These are phyloP conservation scores for Archegozetes longisetosus DNA, from an alignment of 1,140 invertebrate genomes.

Conservation along the genomic window DNA sequence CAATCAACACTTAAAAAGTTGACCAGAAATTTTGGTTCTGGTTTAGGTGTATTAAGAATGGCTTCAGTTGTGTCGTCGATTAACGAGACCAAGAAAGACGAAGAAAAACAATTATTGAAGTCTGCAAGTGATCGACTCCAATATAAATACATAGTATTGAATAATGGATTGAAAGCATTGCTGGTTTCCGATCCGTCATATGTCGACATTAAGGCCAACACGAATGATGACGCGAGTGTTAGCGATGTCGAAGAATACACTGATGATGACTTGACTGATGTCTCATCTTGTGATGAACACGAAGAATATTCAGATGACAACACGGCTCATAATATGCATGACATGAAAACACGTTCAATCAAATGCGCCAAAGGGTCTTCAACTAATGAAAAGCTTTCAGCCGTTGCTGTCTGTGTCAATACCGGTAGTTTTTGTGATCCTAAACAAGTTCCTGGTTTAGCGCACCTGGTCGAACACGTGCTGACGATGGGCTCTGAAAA, in stretches of 20 bases:
- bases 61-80: neutral
- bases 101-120: constrained; percentile 3
- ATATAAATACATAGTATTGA: constrained; percentile 16
- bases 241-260: neutral
- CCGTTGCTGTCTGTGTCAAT: constrained; percentile 33
- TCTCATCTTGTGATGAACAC: neutral
- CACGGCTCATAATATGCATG: neutral
- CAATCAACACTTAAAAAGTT: too few species aligned
- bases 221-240: neutral
- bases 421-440: constrained; percentile 41
- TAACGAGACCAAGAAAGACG: neutral
- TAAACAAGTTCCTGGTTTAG: constrained; percentile 56
- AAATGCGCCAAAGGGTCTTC: neutral
- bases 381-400: constrained; percentile 23
- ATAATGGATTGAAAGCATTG: constrained; percentile 33
- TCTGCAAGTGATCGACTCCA: constrained; percentile 20
- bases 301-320: neutral
- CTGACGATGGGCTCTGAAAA: constrained; percentile 82
- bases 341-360: neutral
- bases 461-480: constrained; percentile 93
- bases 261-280: neutral
- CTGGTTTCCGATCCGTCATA: constrained; percentile 33
- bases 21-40: too few species aligned
- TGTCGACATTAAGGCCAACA: constrained; percentile 7
- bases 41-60: too few species aligned